phyloP scores from a whole-genome alignment of 2,113 vertebrate species.

The Phasianus colchicus region DNA sequence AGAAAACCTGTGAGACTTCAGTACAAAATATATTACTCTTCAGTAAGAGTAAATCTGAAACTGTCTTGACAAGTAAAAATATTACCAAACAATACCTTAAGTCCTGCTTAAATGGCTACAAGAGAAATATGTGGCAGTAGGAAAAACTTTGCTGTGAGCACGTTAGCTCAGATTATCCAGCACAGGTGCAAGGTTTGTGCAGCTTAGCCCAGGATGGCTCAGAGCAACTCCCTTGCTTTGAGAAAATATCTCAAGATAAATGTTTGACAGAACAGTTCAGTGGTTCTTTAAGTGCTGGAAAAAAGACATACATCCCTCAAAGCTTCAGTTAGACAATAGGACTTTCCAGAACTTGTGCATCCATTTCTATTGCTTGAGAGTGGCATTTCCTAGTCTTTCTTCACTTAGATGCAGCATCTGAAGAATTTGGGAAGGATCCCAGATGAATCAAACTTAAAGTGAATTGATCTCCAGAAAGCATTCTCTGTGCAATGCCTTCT shows the following conservation, averaged over 20 bases:
- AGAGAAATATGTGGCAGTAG: neutral
- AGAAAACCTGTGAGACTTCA: neutral
- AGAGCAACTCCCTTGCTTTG: neutral
- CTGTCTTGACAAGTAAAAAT: neutral
- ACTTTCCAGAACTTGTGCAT: neutral
- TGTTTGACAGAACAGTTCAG: neutral
- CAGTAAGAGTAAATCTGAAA: neutral
- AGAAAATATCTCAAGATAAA: neutral
- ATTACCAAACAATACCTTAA: neutral
- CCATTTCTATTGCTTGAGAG: neutral
- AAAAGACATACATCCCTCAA: neutral
- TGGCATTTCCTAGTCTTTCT: neutral
- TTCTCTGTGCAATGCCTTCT: neutral
- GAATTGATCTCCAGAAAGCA: neutral
- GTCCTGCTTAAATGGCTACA: neutral
- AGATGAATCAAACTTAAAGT: neutral
- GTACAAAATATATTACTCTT: neutral
- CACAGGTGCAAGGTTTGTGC: neutral
- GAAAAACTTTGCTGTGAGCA: neutral
- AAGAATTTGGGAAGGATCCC: neutral
- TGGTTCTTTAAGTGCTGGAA: neutral
- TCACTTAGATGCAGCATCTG: neutral
- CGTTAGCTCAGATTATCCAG: neutral
- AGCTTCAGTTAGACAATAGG: neutral
- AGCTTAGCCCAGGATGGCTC: neutral